A percentile compares a stretch with the other conserved stretches of the same genome.
Evolutionary conservation across 2,888 invertebrate genomes (phyloP).

Genomic region (Pilophorus perplexus): DNA sequence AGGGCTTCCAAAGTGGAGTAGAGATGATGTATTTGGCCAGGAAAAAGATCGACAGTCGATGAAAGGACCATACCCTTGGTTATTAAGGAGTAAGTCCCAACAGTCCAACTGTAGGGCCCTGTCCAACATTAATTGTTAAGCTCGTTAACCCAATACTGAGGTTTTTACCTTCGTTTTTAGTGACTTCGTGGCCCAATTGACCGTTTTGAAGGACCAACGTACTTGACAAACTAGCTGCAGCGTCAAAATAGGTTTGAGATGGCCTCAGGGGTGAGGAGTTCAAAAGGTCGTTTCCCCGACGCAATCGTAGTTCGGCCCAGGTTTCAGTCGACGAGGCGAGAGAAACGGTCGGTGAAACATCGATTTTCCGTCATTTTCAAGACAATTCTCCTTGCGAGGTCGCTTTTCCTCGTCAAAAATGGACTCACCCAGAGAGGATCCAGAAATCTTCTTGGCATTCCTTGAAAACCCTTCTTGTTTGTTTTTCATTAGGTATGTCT

Average conservation of each 20-base stretch:
- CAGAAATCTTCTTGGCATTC: too few species aligned
- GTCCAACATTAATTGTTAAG: too few species aligned
- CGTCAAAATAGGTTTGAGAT: background rate
- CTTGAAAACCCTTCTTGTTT: too few species aligned
- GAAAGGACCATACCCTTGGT: too few species aligned
- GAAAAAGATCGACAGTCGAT: too few species aligned
- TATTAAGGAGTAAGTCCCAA: too few species aligned
- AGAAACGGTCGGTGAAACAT: too few species aligned
- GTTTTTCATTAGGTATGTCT: too few species aligned
- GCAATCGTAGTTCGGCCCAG: background rate
- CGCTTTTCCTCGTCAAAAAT: background rate
- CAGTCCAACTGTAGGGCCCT: too few species aligned
- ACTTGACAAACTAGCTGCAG: background rate
- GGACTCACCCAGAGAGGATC: background rate
- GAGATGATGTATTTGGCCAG: too few species aligned
- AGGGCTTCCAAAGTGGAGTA: too few species aligned
- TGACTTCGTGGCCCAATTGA: background rate
- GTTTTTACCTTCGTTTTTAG: background rate
- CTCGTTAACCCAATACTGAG: background rate
- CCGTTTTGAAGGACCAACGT: too few species aligned
- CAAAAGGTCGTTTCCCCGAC: constrained; percentile 1
- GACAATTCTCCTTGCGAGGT: background rate
- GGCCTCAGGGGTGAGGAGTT: constrained; percentile 15
- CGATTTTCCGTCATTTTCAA: constrained; percentile 4
- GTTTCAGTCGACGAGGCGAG: background rate